phyloP scores from a whole-genome alignment of 2,888 invertebrate genomes.

The Schizotus pectinicornis region DNA sequence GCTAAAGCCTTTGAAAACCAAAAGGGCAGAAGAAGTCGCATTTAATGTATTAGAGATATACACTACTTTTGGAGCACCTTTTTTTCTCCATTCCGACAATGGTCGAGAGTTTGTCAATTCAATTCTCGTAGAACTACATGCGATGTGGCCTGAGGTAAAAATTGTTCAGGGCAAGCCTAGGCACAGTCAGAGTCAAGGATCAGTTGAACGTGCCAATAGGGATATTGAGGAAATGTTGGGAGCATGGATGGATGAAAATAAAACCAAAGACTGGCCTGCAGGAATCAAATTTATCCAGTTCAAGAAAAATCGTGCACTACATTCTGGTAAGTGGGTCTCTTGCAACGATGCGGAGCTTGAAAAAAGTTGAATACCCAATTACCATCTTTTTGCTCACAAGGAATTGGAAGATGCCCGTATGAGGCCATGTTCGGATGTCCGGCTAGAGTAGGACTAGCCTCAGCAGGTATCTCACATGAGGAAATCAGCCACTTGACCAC shows the following conservation, averaged over 20 bases:
- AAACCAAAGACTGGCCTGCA: conserved; percentile 52
- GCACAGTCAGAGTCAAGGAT: conserved; percentile 48
- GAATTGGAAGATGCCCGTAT: too few relatives aligned
- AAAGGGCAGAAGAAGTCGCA: conserved; percentile 50
- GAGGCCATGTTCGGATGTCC: too few relatives aligned
- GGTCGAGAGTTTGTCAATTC: conserved; percentile 47
- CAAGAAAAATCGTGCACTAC: conserved; percentile 53
- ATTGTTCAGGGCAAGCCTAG: conserved; percentile 52
- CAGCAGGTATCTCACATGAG: too few relatives aligned
- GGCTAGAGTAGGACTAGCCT: too few relatives aligned
- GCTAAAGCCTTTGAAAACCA: conserved; percentile 48
- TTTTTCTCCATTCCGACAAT: conserved; percentile 49
- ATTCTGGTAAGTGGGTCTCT: too few relatives aligned
- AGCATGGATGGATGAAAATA: conserved; percentile 51
- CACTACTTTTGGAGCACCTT: conserved; percentile 50
- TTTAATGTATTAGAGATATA: conserved; percentile 51
- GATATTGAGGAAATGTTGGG: conserved; percentile 50
- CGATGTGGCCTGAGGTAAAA: conserved; percentile 48
- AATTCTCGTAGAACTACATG: conserved; percentile 40
- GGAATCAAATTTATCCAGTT: conserved; percentile 54
- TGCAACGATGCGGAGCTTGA: too few relatives aligned
- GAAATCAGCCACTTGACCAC: too few relatives aligned
- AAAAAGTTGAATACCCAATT: too few relatives aligned
- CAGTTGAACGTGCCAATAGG: conserved; percentile 50
- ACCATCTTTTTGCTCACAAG: too few relatives aligned